These are phyloP conservation scores for Drosophila arawakana DNA, from an alignment of 1,140 invertebrate genomes.

Conservation along the genomic window DNA sequence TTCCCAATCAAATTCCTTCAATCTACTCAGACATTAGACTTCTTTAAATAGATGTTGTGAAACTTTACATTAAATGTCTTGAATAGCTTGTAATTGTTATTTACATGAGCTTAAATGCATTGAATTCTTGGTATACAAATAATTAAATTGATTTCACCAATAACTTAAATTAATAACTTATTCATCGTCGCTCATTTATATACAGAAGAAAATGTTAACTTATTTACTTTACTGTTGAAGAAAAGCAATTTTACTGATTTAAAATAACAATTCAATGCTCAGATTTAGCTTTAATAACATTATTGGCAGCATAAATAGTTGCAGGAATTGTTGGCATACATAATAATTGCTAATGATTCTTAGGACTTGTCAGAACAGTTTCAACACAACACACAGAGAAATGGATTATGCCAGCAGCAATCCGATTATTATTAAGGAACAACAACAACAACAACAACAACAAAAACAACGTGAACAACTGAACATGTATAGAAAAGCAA, in stretches of 20 bases:
- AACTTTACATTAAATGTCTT: no score
- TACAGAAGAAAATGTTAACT: no score
- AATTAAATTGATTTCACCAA: no score
- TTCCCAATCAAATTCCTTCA: constrained; percentile 14
- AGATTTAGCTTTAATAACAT: no score
- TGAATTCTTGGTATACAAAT: no score
- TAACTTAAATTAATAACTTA: no score
- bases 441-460: constrained; percentile 9
- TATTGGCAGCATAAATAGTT: background rate
- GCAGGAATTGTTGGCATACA: background rate
- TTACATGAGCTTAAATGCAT: no score
- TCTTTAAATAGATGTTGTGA: background rate
- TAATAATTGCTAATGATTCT: constrained; percentile 30
- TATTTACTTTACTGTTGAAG: no score
- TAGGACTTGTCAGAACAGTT: constrained; percentile 47
- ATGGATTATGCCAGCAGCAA: constrained; percentile 59
- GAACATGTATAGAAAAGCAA: background rate
- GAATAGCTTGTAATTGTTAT: no score
- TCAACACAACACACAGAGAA: constrained; percentile 17
- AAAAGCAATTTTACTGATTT: no score
- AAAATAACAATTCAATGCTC: no score
- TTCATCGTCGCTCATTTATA: no score
- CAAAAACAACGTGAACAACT: constrained; percentile 39
- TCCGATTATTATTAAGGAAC: constrained; percentile 65
- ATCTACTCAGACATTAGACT: background rate